A percentile compares a stretch with the other conserved stretches of the same genome.
phyloP scores from a whole-genome alignment of 2,797 vertebrate species.

The Phalanger gymnotis region DNA sequence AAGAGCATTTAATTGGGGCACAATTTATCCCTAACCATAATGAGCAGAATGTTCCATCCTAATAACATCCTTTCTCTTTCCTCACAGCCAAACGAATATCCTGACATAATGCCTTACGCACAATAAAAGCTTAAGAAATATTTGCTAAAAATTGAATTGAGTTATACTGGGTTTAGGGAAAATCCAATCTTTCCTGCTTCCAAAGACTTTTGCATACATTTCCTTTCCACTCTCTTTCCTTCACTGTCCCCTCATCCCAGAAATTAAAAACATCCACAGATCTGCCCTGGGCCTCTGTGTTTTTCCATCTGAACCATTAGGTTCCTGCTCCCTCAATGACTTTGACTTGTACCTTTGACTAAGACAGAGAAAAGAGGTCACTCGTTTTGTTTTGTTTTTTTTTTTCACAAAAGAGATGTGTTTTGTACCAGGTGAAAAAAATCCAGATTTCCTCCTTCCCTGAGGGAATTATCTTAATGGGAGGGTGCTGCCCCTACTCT shows the following conservation, averaged over 20 bases:
- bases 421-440: neutral
- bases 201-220: neutral
- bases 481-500: neutral
- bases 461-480: neutral
- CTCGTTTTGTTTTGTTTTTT: no score
- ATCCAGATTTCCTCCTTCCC: constrained; percentile 2
- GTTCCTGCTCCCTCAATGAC: neutral
- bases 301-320: neutral
- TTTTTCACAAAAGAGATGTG: neutral
- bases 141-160: neutral
- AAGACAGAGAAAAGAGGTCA: neutral
- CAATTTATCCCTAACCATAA: neutral
- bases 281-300: neutral
- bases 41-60: neutral
- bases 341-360: neutral
- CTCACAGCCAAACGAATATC: neutral
- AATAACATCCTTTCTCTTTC: neutral
- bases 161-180: neutral
- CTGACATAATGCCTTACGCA: neutral
- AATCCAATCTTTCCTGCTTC: neutral
- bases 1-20: neutral
- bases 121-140: neutral
- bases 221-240: neutral
- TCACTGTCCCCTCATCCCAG: neutral
- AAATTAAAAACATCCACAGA: neutral